Conservation (phyloP, 2,888 invertebrate genomes). For the Acanthococcus lagerstroemiae region DNA sequence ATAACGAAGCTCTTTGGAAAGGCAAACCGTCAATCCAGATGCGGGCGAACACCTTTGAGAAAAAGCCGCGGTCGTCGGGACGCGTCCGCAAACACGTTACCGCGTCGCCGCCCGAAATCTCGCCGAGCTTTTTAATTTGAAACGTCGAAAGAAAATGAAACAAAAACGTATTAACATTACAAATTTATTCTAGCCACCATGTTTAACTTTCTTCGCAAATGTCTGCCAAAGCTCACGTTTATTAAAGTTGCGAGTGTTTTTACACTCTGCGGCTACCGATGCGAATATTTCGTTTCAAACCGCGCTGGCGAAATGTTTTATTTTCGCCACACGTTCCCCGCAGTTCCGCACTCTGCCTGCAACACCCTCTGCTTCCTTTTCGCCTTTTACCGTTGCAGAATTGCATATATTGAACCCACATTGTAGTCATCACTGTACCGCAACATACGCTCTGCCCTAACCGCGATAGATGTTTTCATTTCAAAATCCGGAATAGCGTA, state of each 20-base stretch:
- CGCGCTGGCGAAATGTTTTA: not conserved
- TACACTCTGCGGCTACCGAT: not conserved
- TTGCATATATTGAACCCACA: no score
- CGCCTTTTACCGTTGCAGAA: no score
- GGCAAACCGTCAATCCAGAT: no score
- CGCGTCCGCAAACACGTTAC: not conserved
- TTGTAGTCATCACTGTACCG: conserved; percentile 11
- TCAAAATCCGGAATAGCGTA: not conserved
- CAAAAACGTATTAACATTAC: not conserved
- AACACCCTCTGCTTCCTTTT: not conserved
- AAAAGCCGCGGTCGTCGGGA: no score
- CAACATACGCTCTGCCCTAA: conserved; percentile 5
- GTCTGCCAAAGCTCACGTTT: not conserved
- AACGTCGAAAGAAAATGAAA: not conserved
- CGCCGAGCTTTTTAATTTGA: not conserved
- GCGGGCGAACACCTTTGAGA: no score
- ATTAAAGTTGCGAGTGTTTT: not conserved
- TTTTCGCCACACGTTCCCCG: not conserved
- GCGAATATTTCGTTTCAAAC: not conserved
- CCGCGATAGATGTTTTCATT: conserved; percentile 16
- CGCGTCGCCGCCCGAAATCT: not conserved
- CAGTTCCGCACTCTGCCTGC: not conserved
- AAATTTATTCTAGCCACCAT: not conserved
- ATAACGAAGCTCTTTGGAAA: no score
- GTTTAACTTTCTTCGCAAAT: not conserved